phyloP scores from a whole-genome alignment of 2,113 vertebrate genomes.

The Carlito syrichta region DNA sequence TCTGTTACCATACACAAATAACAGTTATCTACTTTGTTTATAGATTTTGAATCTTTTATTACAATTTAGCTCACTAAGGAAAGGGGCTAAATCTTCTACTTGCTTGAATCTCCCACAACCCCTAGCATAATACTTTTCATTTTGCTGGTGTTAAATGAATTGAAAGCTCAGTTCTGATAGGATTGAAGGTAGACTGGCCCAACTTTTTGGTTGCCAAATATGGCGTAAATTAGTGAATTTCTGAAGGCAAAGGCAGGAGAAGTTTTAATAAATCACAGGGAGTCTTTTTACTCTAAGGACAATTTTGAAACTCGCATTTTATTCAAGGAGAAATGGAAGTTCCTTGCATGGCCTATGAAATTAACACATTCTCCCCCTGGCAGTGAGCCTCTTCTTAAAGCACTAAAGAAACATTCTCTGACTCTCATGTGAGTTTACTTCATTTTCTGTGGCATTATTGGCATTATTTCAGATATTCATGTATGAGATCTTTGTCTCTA shows the following conservation, averaged over 20 bases:
- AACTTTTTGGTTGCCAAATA: neutral
- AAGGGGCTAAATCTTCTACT: neutral
- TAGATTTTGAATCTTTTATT: neutral
- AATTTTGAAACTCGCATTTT: slow-evolving; percentile 36
- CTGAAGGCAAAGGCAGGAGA: neutral
- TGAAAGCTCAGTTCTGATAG: neutral
- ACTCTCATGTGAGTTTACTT: slow-evolving; percentile 56
- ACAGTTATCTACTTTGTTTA: neutral
- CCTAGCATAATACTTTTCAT: neutral
- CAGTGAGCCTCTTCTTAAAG: slow-evolving; percentile 56
- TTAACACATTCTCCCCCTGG: slow-evolving; percentile 68
- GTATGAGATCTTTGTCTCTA: neutral
- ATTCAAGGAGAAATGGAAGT: slow-evolving; percentile 69
- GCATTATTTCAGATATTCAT: slow-evolving; percentile 52
- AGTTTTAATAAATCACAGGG: neutral
- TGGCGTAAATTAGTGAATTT: neutral
- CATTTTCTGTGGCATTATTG: slow-evolving; percentile 59
- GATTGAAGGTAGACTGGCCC: neutral
- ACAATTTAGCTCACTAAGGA: neutral
- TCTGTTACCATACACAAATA: neutral
- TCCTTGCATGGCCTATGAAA: slow-evolving; percentile 51
- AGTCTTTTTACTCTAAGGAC: slow-evolving; percentile 41
- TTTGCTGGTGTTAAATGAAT: neutral
- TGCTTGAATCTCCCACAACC: neutral
- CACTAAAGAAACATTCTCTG: slow-evolving; percentile 52